A percentile compares a stretch with the other conserved stretches of the same genome.
Conservation (phyloP, 1,140 invertebrate genomes). For the Anastrepha ludens region DNA sequence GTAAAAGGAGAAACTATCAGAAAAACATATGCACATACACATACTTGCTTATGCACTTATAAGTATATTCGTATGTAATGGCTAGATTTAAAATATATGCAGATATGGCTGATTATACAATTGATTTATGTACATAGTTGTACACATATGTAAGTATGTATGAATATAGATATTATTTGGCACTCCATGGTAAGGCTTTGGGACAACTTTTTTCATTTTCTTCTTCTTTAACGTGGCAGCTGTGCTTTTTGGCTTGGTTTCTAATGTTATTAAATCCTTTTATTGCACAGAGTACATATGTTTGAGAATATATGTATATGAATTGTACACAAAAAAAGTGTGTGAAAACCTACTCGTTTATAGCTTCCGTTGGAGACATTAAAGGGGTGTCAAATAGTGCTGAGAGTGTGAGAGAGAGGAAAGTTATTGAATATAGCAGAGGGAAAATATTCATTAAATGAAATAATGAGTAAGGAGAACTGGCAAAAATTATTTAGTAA, state of each 20-base stretch:
- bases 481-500: too few species aligned
- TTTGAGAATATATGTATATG: not conserved
- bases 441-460: too few species aligned
- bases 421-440: too few species aligned
- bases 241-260: not conserved
- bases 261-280: not conserved
- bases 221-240: not conserved
- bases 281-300: not conserved
- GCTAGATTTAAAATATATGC: too few species aligned
- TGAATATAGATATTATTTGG: not conserved
- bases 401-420: too few species aligned
- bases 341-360: not conserved
- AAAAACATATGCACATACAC: not conserved
- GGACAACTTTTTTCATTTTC: not conserved
- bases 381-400: not conserved
- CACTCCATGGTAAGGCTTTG: not conserved
- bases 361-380: not conserved
- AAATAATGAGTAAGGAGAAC: not conserved
- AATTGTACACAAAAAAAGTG: not conserved
- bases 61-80: too few species aligned
- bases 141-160: too few species aligned
- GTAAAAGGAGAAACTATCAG: slow-evolving; percentile 23
- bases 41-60: not conserved
- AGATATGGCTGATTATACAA: too few species aligned
- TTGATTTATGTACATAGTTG: too few species aligned